Evolutionary conservation across 2,113 vertebrate genomes (phyloP), one percentile per base, ranked within the genome.

Genomic region (Egretta garzetta): DNA sequence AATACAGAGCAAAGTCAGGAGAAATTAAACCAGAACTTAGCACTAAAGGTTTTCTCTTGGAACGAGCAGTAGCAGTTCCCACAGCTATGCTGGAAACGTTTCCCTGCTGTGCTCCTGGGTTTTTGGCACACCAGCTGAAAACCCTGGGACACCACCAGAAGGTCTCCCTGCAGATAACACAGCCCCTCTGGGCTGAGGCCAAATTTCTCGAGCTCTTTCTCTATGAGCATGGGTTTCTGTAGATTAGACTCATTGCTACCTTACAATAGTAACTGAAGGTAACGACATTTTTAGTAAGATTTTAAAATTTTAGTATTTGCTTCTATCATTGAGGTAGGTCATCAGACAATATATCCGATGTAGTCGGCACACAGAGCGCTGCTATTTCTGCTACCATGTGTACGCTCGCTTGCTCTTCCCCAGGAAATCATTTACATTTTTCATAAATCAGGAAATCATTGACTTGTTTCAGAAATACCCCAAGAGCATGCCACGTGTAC

Each of bases 401-500:
- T 50, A 28, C 1, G 6, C 35, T 86, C 6, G 2, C 21, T 75
- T 6, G 1, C 64, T 81, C 27, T 56, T 84, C 70, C 49, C 7
- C 43, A 82, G 87, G 90, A 95, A 96, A 53, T 87, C 2, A 68
- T 93, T 96, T 91, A 56, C 73, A 74, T 87, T 81, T 96, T 91
- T 84, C 91, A 76, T 68, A 68, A 20, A 64, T 68, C 70, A 91
- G 68, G 70, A 91, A 86, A 81, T 90, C 52, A 56, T 81, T 43
- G 24, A 20, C 53, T 91, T 64, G 35, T 81, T 72, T 84, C 74
- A 90, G 74, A 90, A 96, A 89, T 67, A 74, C 68, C 32, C 92
- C 68, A 50, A 52, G 17, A 86, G 49, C 11, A 1, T 4, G 1
- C 15, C 0, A 0, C 0, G 2, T 21, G n/a, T 21, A 4, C 33